These are phyloP conservation scores for Cyrtonyx montezumae DNA, from an alignment of 2,113 vertebrate genomes.

Conservation along the genomic window DNA sequence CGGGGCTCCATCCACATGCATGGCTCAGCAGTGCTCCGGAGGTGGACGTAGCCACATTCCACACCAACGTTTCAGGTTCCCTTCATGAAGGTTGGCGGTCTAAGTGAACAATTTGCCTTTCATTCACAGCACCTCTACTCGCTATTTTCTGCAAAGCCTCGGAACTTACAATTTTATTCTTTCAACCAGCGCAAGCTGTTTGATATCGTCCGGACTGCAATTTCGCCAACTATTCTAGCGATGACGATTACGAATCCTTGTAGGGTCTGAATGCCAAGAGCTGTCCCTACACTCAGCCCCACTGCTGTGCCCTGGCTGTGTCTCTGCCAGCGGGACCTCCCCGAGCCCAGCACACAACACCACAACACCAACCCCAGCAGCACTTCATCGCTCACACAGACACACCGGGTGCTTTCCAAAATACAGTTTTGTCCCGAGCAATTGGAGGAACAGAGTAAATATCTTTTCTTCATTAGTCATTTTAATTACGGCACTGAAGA, in stretches of 20 bases:
- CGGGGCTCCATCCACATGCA: not conserved
- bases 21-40: not conserved
- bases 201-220: not conserved
- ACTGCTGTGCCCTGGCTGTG: accelerated
- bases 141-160: not conserved
- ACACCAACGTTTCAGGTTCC: not conserved
- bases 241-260: not conserved
- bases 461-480: not conserved
- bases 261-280: not conserved
- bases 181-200: not conserved
- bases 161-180: not conserved
- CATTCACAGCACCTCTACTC: not conserved
- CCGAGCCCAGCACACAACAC: not conserved
- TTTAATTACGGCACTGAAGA: not conserved
- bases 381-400: not conserved
- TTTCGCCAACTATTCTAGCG: not conserved
- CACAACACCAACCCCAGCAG: accelerated
- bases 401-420: not conserved
- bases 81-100: not conserved
- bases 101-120: not conserved
- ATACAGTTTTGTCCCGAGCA: not conserved
- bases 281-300: not conserved
- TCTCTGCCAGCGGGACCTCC: accelerated
- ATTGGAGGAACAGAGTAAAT: not conserved
- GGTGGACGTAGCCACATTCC: not conserved